Conservation (phyloP, 1,140 invertebrate genomes). For the Sinonovacula constricta region DNA sequence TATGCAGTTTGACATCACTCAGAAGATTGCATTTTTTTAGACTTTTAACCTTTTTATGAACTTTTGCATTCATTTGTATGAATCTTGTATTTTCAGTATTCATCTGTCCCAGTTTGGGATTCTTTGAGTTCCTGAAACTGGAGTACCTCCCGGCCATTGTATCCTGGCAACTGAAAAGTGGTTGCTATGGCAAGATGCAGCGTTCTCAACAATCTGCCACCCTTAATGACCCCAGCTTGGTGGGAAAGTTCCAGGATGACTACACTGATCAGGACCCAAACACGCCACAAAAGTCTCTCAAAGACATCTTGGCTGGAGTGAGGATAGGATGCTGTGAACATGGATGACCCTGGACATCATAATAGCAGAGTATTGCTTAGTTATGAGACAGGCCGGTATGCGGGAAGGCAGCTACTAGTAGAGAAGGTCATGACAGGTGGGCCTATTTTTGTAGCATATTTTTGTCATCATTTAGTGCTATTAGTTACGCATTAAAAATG, state of each 20-base stretch:
- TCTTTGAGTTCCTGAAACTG: slow-evolving; percentile 56
- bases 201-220: background rate
- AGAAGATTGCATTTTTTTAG: no score
- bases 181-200: slow-evolving; percentile 61
- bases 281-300: no score
- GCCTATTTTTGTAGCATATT: slow-evolving; percentile 17
- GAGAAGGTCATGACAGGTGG: slow-evolving; percentile 70
- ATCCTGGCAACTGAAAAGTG: slow-evolving; percentile 60
- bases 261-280: slow-evolving; percentile 2
- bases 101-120: slow-evolving; percentile 60
- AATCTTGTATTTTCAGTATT: slow-evolving; percentile 63
- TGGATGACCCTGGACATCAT: no score
- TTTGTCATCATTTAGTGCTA: slow-evolving; percentile 6
- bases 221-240: background rate
- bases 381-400: no score
- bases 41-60: no score
- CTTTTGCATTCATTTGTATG: no score
- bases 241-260: slow-evolving; percentile 14
- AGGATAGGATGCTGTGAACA: no score
- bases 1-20: no score
- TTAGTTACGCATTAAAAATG: no score
- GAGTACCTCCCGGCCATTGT: slow-evolving; percentile 54
- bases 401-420: slow-evolving; percentile 59
- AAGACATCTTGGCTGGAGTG: no score
- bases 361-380: no score